phyloP scores from a whole-genome alignment of 2,113 vertebrate genomes.

The Trochalopteron elliotii region DNA sequence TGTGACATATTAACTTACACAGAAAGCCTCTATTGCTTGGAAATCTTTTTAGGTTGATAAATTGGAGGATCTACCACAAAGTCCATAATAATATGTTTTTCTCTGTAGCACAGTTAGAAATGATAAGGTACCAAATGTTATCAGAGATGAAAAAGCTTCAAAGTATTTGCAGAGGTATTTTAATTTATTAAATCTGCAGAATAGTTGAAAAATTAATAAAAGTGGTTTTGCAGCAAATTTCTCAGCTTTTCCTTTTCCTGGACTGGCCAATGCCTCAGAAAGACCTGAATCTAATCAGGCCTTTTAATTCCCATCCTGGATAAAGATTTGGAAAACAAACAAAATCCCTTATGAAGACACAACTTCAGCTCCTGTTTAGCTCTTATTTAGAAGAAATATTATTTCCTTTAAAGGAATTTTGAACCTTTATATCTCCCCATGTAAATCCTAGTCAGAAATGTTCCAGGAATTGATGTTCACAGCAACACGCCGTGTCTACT shows the following conservation, averaged over 20 bases:
- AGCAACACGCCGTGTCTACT: background rate
- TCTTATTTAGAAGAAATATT: background rate
- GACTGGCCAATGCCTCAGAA: background rate
- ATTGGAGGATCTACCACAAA: slow-evolving; percentile 24
- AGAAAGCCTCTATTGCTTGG: background rate
- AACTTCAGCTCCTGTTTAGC: background rate
- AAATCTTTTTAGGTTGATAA: slow-evolving; percentile 37
- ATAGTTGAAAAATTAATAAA: background rate
- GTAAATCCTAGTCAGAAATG: background rate
- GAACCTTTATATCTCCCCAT: background rate
- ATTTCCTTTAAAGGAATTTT: background rate
- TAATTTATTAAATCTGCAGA: slow-evolving; percentile 22
- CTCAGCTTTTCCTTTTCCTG: background rate
- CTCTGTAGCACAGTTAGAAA: background rate
- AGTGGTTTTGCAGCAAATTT: background rate
- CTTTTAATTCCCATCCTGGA: background rate
- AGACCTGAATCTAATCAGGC: background rate
- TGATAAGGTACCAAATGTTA: slow-evolving; percentile 16
- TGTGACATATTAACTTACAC: background rate
- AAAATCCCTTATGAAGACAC: background rate
- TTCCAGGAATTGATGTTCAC: background rate
- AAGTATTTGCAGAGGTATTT: slow-evolving; percentile 13
- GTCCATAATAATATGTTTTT: slow-evolving; percentile 39
- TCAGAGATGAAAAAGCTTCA: slow-evolving; percentile 2
- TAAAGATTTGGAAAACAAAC: background rate